phyloP scores from a whole-genome alignment of 2,113 vertebrate genomes.

The Petrocephalus microphthalmus region DNA sequence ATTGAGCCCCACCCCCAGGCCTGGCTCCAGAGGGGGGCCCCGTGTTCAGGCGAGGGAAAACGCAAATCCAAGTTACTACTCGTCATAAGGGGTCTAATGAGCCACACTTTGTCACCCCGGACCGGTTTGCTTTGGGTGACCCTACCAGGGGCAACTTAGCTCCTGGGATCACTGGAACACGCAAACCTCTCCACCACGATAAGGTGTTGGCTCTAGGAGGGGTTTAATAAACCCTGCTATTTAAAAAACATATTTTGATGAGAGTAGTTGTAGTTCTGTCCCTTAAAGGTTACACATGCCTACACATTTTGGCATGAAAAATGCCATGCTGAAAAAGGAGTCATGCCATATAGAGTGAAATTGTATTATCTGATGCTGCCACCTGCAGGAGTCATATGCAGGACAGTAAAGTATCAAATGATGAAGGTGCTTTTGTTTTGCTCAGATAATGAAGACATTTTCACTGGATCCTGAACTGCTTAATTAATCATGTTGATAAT shows the following conservation, averaged over 20 bases:
- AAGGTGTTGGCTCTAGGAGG: too few relatives aligned
- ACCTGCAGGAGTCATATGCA: neutral
- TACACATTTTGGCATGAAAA: neutral
- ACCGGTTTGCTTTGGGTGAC: too few relatives aligned
- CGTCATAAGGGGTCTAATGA: too few relatives aligned
- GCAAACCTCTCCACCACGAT: too few relatives aligned
- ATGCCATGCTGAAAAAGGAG: neutral
- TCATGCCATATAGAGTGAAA: neutral
- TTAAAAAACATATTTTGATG: neutral
- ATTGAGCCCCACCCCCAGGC: too few relatives aligned
- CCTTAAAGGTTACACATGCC: neutral
- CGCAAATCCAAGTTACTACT: too few relatives aligned
- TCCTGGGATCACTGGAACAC: too few relatives aligned
- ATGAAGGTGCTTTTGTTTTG: neutral
- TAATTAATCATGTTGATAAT: neutral
- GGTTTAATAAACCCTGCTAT: neutral
- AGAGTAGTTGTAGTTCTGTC: neutral
- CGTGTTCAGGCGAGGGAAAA: too few relatives aligned
- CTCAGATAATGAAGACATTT: neutral
- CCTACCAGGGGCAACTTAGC: too few relatives aligned
- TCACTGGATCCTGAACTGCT: neutral
- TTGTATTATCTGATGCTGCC: slow-evolving; percentile 3
- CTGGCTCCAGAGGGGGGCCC: too few relatives aligned
- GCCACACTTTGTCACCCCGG: too few relatives aligned
- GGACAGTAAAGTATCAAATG: neutral